Evolutionary conservation across 2,113 vertebrate genomes (phyloP).

Genomic region (Pholis gunnellus): DNA sequence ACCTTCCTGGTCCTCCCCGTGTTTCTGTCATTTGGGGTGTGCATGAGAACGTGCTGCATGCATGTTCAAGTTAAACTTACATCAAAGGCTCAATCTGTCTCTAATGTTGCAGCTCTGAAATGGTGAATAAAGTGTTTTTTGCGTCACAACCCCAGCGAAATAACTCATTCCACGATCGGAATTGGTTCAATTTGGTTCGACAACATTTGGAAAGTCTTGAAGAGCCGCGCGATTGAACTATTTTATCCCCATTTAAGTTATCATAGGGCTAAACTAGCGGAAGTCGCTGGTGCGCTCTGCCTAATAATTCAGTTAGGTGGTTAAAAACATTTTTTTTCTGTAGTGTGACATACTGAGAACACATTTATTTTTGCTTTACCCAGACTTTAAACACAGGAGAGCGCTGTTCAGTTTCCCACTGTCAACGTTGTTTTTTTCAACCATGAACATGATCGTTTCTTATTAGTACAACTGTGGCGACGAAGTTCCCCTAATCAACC

Average conservation of each 20-base stretch:
- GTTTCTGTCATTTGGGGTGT: neutral
- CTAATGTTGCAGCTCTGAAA: neutral
- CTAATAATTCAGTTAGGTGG: neutral
- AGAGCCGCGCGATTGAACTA: neutral
- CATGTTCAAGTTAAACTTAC: neutral
- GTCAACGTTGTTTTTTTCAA: neutral
- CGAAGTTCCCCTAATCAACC: neutral
- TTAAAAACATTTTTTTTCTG: neutral
- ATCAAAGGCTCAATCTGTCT: neutral
- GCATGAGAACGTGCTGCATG: neutral
- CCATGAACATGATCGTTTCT: neutral
- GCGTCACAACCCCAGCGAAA: neutral
- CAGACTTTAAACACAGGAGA: neutral
- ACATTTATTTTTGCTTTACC: neutral
- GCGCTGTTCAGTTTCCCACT: neutral
- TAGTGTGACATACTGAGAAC: neutral
- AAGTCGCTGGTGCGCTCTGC: neutral
- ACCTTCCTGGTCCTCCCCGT: too few species aligned
- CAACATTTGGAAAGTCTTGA: neutral
- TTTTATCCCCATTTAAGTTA: neutral
- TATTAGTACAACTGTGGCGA: neutral
- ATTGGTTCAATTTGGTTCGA: neutral
- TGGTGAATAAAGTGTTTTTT: neutral
- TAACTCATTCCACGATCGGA: neutral
- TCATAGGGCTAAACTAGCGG: too few species aligned